phyloP scores from a whole-genome alignment of 2,113 vertebrate genomes.

The Hippoglossus stenolepis region DNA sequence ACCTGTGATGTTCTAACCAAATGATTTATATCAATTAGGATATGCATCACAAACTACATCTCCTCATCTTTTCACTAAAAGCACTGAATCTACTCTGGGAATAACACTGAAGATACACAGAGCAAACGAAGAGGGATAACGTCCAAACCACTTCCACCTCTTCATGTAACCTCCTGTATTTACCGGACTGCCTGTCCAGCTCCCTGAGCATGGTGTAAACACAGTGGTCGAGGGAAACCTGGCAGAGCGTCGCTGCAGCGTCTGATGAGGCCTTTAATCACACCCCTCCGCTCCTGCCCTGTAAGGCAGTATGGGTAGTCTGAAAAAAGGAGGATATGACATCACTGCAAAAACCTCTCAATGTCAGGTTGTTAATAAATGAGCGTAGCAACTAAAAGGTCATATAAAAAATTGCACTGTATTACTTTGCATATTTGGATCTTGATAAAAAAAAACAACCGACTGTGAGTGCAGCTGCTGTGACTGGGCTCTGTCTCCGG shows the following conservation, averaged over 20 bases:
- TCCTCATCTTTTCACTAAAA: background rate
- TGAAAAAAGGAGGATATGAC: slow-evolving; percentile 56
- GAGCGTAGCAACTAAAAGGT: background rate
- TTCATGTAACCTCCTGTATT: background rate
- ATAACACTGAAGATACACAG: too few relatives aligned
- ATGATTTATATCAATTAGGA: too few relatives aligned
- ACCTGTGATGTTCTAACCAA: too few relatives aligned
- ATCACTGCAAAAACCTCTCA: background rate
- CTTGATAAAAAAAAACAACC: slow-evolving; percentile 48
- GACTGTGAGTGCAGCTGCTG: slow-evolving; percentile 91
- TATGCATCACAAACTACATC: too few relatives aligned
- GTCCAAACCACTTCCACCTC: background rate
- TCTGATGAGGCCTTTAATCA: slow-evolving; percentile 86
- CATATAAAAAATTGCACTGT: too few relatives aligned
- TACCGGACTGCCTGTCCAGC: slow-evolving; percentile 89
- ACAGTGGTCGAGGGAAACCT: slow-evolving; percentile 94
- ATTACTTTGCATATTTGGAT: background rate
- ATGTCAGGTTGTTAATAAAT: background rate
- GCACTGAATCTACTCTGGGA: background rate
- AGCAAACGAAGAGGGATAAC: background rate
- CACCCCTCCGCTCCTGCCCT: slow-evolving; percentile 85
- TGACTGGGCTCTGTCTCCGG: slow-evolving; percentile 87
- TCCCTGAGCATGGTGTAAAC: slow-evolving; percentile 93
- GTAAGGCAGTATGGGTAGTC: slow-evolving; percentile 95
- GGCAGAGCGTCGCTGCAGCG: slow-evolving; percentile 81